Evolutionary conservation across 1,140 invertebrate genomes (phyloP).

Genomic region (Drosophila aff.): DNA sequence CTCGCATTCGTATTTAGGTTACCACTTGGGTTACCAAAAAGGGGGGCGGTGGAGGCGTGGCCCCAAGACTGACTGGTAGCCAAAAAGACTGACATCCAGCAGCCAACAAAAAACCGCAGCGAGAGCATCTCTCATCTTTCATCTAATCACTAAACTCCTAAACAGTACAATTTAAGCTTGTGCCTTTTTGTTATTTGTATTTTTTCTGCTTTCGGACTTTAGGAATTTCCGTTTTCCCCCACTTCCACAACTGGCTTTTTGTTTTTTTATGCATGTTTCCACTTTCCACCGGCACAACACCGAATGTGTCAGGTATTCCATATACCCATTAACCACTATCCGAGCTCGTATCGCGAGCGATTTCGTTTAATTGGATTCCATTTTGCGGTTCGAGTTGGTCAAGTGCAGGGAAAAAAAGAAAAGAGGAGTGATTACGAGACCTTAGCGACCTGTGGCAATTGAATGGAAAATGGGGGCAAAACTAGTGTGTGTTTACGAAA

Average conservation of each 20-base stretch:
- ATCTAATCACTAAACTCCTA: conserved; percentile 66
- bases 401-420: conserved; percentile 33
- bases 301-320: conserved; percentile 21
- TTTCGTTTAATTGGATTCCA: conserved; percentile 57
- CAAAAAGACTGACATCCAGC: conserved; percentile 13
- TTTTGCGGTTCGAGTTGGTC: conserved; percentile 40
- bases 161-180: conserved; percentile 32
- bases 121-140: conserved; percentile 38
- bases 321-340: conserved; percentile 19
- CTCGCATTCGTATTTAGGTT: conserved; percentile 24
- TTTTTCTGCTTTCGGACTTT: conserved; percentile 13
- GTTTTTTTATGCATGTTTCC: conserved; percentile 19
- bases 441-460: conserved; percentile 27
- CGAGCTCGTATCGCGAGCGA: conserved; percentile 23
- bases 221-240: conserved; percentile 51
- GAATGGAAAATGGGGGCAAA: conserved; percentile 3
- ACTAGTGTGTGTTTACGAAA: neutral
- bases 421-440: conserved; percentile 22
- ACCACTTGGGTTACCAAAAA: conserved; percentile 11
- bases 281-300: conserved; percentile 30
- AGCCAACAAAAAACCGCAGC: neutral
- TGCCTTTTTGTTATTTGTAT: neutral
- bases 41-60: conserved; percentile 1
- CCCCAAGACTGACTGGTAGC: conserved; percentile 22
- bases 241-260: neutral